Base-by-base conservation (phyloP, 2,797 vertebrate species). In the Sebastiscus tertius region DNA sequence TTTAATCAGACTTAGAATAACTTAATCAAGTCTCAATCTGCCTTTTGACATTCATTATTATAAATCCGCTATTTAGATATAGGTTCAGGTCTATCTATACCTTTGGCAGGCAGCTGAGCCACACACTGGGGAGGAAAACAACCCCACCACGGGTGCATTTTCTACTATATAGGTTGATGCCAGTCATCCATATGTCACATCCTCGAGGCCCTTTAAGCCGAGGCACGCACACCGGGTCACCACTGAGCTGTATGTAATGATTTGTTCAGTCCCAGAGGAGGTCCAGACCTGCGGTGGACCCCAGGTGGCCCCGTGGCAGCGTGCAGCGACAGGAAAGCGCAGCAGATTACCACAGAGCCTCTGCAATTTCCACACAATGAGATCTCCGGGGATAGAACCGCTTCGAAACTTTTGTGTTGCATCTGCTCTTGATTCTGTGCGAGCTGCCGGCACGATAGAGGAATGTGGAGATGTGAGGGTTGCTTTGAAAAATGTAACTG, bases 361-460 rank as follows among this genome's bases (percentile, higher is more conserved):
- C 16, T 39, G 26, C 66, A 77, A 80, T 87, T 84, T 87, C 85
- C 80, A 79, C 86, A 88, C 89, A 90, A 85, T 89, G 79, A 88
- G 81, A 79, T 92, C 88, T 85, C 87, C 1, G 8, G 90, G 86
- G 90, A 83, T 39, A 39, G 82, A 68, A 55, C 46, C 1, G 20
- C 82, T 81, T 18, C 39, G 4, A 77, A 84, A 46, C 42, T 79
- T 90, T 78, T 79, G 70, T 29, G 55, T 29, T 72, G 72, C 68
- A 74, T 88, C 78, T 27, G 54, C 67, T 81, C 68, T 69, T 20
- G 58, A 66, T 59, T 88, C n/a, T 74, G 71, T 58, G n/a, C 49
- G 65, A 75, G 81, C 80, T 84, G 46, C 59, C 76, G 77, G 79
- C 55, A 77, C 27, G 18, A 31, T 22, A 22, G 52, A 67, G 70